Conservation (phyloP, 1,140 invertebrate genomes). For the Tetramorium simillimum region DNA sequence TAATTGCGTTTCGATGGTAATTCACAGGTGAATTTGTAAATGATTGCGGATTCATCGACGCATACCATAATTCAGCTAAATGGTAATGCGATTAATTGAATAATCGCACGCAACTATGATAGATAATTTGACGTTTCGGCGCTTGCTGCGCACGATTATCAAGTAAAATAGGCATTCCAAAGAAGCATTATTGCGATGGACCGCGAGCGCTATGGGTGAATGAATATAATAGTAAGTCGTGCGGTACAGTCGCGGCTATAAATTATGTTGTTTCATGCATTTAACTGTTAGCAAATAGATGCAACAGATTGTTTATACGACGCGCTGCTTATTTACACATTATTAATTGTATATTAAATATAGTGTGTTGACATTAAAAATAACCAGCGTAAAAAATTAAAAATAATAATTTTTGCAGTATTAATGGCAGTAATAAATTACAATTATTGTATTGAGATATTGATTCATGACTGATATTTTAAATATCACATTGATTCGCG, state of each 20-base stretch:
- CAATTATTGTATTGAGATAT: neutral
- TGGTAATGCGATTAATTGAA: conserved; percentile 57
- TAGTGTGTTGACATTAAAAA: neutral
- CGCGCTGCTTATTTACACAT: neutral
- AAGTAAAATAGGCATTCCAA: conserved; percentile 38
- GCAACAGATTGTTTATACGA: neutral
- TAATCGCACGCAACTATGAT: conserved; percentile 51
- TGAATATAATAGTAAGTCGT: conserved; percentile 36
- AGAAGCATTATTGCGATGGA: conserved; percentile 43
- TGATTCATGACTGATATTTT: neutral
- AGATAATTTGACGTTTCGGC: conserved; percentile 59
- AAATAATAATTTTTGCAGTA: neutral
- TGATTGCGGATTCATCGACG: conserved; percentile 39
- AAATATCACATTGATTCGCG: neutral
- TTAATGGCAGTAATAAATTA: neutral
- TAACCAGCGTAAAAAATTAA: neutral
- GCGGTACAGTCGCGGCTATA: conserved; percentile 12
- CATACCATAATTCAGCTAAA: conserved; percentile 47
- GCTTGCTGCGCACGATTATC: neutral
- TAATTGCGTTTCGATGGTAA: conserved; percentile 24
- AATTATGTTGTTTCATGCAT: conserved; percentile 26
- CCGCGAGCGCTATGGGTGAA: conserved; percentile 18
- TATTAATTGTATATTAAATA: conserved; percentile 5
- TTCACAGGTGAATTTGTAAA: conserved; percentile 49
- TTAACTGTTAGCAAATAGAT: conserved; percentile 14